Percentiles rank a stretch among this genome's conserved stretches.
Evolutionary conservation across 1,140 invertebrate species (phyloP).

Genomic region (Drosophila azteca): DNA sequence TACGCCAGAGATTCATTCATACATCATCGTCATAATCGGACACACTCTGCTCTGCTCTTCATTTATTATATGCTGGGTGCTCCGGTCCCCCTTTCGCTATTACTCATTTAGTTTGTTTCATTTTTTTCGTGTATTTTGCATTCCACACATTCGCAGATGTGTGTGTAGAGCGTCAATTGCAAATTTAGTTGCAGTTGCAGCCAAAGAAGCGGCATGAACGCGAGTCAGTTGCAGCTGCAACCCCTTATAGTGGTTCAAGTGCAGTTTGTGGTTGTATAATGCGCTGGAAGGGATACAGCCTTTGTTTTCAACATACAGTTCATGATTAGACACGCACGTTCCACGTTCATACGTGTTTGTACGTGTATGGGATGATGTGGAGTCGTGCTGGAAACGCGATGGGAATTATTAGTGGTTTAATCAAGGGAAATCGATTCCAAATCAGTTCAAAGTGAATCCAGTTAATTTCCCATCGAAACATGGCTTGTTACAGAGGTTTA

Average conservation of each 20-base stretch:
- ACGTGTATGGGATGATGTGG: constrained; percentile 27
- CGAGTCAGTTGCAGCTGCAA: constrained; percentile 21
- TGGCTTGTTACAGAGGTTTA: too few species aligned
- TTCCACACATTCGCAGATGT: constrained; percentile 47
- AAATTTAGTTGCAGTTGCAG: constrained; percentile 40
- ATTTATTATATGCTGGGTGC: constrained; percentile 26
- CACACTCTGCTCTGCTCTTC: constrained; percentile 6
- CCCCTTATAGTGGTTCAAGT: constrained; percentile 39
- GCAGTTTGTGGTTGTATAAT: constrained; percentile 32
- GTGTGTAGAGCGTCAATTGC: constrained; percentile 45
- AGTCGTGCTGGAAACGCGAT: constrained; percentile 5
- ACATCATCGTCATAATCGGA: constrained; percentile 48
- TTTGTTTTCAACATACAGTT: constrained; percentile 25
- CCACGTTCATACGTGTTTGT: constrained; percentile 10
- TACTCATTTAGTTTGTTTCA: constrained; percentile 45
- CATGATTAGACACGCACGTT: constrained; percentile 43
- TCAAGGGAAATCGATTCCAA: constrained; percentile 12
- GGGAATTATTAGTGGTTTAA: constrained; percentile 31
- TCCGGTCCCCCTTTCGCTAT: constrained; percentile 22
- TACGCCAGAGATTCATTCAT: constrained; percentile 33
- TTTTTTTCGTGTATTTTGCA: constrained; percentile 28
- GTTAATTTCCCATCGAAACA: too few species aligned
- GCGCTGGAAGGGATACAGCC: constrained; percentile 20
- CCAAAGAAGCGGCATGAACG: too few species aligned
- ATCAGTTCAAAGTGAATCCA: neutral